A percentile compares a stretch with the other conserved stretches of the same genome.
Evolutionary conservation across 2,888 invertebrate genomes (phyloP).

Genomic region (Brachyopa scutellaris): DNA sequence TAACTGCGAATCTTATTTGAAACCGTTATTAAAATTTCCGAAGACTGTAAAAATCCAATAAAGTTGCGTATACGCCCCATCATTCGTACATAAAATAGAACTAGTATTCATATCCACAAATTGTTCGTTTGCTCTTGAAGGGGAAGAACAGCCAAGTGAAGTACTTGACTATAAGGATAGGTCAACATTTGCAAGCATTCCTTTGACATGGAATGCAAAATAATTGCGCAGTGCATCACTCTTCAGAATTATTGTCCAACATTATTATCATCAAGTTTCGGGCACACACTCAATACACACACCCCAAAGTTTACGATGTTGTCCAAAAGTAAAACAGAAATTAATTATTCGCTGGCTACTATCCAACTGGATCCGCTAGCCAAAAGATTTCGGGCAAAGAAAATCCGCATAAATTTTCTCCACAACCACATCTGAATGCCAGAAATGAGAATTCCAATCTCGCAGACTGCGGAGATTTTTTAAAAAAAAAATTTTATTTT

Average conservation of each 20-base stretch:
- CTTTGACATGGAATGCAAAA: slow-evolving; percentile 36
- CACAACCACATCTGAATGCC: slow-evolving; percentile 64
- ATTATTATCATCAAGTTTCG: slow-evolving; percentile 36
- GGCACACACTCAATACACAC: slow-evolving; percentile 12
- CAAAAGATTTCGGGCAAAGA: slow-evolving; percentile 70
- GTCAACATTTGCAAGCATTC: no score
- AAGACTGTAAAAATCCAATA: no score
- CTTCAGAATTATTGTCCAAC: slow-evolving; percentile 37
- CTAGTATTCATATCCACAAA: no score
- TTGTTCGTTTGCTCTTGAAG: no score
- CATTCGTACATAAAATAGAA: no score
- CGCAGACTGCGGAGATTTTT: slow-evolving; percentile 63
- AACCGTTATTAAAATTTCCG: no score
- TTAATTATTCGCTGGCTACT: slow-evolving; percentile 69
- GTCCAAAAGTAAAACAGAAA: slow-evolving; percentile 72
- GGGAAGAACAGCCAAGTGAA: no score
- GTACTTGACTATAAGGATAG: no score
- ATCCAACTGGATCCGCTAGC: slow-evolving; percentile 64
- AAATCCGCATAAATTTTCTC: slow-evolving; percentile 71
- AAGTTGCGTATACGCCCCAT: no score
- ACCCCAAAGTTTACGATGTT: slow-evolving; percentile 50
- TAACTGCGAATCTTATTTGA: no score
- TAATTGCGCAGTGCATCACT: slow-evolving; percentile 62
- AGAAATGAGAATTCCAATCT: slow-evolving; percentile 62
- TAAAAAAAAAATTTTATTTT: no score